phyloP scores from a whole-genome alignment of 2,797 vertebrate species.

The Chelon auratus region DNA sequence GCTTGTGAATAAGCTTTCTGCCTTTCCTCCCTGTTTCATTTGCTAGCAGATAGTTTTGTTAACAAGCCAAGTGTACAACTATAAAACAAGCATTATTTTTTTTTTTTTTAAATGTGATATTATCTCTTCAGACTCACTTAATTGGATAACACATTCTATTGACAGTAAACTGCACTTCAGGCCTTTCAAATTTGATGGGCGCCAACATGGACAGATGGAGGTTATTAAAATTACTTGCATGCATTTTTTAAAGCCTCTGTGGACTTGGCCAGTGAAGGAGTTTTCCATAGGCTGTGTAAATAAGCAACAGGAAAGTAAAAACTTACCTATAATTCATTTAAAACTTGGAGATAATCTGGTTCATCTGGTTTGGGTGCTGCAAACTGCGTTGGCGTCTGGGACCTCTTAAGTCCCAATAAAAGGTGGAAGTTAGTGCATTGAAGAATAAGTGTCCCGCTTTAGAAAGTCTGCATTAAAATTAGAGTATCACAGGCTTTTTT shows the following conservation, averaged over 20 bases:
- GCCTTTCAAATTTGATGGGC: background rate
- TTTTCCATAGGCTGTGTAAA: background rate
- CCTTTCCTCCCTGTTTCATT: background rate
- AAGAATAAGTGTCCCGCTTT: background rate
- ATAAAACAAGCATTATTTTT: background rate
- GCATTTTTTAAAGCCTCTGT: background rate
- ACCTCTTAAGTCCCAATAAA: background rate
- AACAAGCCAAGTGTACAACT: slow-evolving; percentile 1
- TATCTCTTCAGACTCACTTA: background rate
- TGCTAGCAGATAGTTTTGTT: slow-evolving; percentile 12
- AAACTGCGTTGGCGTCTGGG: background rate
- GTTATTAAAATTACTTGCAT: background rate
- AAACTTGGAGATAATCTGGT: background rate
- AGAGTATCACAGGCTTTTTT: no score
- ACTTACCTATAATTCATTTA: background rate
- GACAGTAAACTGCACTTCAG: no score
- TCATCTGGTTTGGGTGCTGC: background rate
- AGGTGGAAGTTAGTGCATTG: background rate
- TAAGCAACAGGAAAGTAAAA: background rate
- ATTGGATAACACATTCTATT: no score
- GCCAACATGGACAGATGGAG: background rate
- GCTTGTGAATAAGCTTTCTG: background rate
- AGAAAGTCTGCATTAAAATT: no score
- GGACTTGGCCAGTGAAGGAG: background rate
- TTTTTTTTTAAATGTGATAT: background rate